Evolutionary conservation across 2,888 invertebrate genomes (phyloP).

Genomic region (Torymus auratus): DNA sequence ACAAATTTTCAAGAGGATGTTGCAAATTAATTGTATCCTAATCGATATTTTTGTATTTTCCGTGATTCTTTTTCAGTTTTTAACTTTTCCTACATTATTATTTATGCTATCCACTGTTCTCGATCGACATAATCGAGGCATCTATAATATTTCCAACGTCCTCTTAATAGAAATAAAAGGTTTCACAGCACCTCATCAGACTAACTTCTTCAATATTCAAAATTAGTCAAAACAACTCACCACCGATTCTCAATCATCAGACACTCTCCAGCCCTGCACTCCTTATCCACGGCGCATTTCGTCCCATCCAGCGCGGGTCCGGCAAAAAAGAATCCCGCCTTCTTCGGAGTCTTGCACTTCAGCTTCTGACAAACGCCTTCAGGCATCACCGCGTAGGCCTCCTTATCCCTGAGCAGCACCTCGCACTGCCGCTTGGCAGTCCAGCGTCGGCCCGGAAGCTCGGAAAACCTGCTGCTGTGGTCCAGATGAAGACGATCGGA

Average conservation of each 20-base stretch:
- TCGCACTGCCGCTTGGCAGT: slow-evolving; percentile 87
- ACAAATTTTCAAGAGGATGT: too few relatives aligned
- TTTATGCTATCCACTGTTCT: too few relatives aligned
- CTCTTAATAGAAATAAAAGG: too few relatives aligned
- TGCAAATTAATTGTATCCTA: too few relatives aligned
- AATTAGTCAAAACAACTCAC: slow-evolving; percentile 6
- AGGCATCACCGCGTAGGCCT: slow-evolving; percentile 79
- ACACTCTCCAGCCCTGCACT: slow-evolving; percentile 75
- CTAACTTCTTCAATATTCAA: too few relatives aligned
- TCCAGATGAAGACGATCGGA: slow-evolving; percentile 76
- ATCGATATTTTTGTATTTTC: too few relatives aligned
- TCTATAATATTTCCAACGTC: too few relatives aligned
- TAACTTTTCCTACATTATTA: too few relatives aligned
- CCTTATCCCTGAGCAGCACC: slow-evolving; percentile 82
- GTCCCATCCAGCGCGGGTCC: slow-evolving; percentile 92
- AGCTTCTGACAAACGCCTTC: slow-evolving; percentile 82
- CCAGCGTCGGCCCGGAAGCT: slow-evolving; percentile 84
- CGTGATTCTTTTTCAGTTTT: too few relatives aligned
- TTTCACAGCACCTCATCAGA: too few relatives aligned
- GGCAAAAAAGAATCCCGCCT: slow-evolving; percentile 85
- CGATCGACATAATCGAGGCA: too few relatives aligned
- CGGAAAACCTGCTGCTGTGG: slow-evolving; percentile 80
- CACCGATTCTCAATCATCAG: slow-evolving; percentile 49
- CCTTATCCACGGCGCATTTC: slow-evolving; percentile 82
- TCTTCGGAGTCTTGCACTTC: slow-evolving; percentile 85